A percentile compares a stretch with the other conserved stretches of the same genome.
These are phyloP conservation scores for Patella pellucida DNA, from an alignment of 2,888 invertebrate species.

Conservation along the genomic window DNA sequence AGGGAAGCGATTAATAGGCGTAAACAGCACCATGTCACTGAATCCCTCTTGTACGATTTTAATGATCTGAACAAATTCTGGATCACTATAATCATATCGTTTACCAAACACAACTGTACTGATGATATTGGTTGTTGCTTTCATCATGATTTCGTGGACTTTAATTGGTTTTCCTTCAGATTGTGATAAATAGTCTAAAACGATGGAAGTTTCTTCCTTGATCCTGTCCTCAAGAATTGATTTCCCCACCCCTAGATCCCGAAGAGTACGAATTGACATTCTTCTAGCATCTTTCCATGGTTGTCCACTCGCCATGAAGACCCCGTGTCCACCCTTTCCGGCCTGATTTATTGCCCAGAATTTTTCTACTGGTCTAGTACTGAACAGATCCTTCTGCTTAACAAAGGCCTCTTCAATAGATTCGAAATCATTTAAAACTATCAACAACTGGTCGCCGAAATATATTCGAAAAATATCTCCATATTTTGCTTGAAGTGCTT, in stretches of 20 bases:
- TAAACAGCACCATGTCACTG: not conserved
- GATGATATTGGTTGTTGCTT: slow-evolving; percentile 12
- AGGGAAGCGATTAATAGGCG: slow-evolving; percentile 12
- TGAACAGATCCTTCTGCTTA: slow-evolving; percentile 36
- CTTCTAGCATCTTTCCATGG: slow-evolving; percentile 30
- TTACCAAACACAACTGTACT: slow-evolving; percentile 15
- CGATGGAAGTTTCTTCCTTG: not conserved
- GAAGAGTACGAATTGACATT: slow-evolving; percentile 23
- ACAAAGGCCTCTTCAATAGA: slow-evolving; percentile 36
- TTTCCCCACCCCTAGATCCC: slow-evolving; percentile 16
- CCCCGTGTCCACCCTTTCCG: slow-evolving; percentile 35
- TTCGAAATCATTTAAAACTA: slow-evolving; percentile 39
- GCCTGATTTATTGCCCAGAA: slow-evolving; percentile 32
- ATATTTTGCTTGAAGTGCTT: slow-evolving; percentile 31
- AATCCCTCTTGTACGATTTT: not conserved
- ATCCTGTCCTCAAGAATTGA: slow-evolving; percentile 12
- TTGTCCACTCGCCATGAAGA: slow-evolving; percentile 33
- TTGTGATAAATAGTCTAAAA: not conserved
- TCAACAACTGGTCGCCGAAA: slow-evolving; percentile 33
- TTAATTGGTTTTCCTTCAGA: not conserved
- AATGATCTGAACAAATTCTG: not conserved
- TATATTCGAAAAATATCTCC: slow-evolving; percentile 42
- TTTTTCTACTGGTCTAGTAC: slow-evolving; percentile 38
- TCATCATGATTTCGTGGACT: not conserved
- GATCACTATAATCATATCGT: slow-evolving; percentile 17